phyloP scores from a whole-genome alignment of 1,140 invertebrate species.

The Daktulosphaira vitifoliae region DNA sequence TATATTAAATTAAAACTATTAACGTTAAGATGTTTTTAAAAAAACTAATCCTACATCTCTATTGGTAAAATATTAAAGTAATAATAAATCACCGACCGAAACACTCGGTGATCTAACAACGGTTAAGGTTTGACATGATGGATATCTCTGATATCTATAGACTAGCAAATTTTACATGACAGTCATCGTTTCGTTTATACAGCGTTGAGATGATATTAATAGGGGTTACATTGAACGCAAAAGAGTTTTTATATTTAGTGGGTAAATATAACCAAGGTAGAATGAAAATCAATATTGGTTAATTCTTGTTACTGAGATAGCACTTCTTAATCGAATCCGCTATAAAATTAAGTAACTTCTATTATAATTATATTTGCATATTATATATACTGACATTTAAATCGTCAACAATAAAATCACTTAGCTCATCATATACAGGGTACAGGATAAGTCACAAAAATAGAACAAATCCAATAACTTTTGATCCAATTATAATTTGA shows the following conservation, averaged over 20 bases:
- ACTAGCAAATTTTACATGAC: constrained; percentile 11
- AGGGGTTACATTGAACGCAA: neutral
- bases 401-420: no score
- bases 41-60: no score
- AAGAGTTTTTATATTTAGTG: constrained; percentile 15
- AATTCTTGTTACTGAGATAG: constrained; percentile 31
- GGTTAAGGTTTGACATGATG: constrained; percentile 9
- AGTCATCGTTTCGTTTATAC: constrained; percentile 3
- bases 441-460: no score
- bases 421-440: no score
- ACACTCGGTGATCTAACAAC: neutral
- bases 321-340: no score
- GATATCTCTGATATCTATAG: neutral
- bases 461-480: no score
- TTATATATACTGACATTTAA: no score
- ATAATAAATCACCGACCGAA: constrained; percentile 12
- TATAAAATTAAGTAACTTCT: no score
- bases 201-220: constrained; percentile 19
- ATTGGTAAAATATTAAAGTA: neutral
- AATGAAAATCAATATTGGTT: neutral
- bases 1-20: no score
- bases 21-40: no score
- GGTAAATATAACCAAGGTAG: neutral
- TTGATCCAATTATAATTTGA: no score
- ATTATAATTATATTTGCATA: no score